Evolutionary conservation across 2,113 vertebrate genomes (phyloP).

Genomic region (Cettia cetti): DNA sequence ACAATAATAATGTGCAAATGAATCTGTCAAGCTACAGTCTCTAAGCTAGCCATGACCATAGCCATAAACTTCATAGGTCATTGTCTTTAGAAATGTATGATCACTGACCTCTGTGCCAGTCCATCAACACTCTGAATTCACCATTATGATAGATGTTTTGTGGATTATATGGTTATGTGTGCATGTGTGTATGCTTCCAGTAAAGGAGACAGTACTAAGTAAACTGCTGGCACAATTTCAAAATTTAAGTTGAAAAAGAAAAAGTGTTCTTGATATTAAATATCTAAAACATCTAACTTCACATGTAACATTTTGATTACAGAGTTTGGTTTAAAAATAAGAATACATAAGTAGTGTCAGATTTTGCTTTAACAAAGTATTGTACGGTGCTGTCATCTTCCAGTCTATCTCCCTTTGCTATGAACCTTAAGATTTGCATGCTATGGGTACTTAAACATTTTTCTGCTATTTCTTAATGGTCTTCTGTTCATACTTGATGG

Average conservation of each 20-base stretch:
- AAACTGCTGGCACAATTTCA: background rate
- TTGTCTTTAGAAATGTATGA: background rate
- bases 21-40: background rate
- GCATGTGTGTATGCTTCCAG: rapidly evolving
- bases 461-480: background rate
- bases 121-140: background rate
- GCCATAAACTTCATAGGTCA: too few relatives aligned
- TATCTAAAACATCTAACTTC: background rate
- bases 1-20: background rate
- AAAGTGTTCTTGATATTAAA: background rate
- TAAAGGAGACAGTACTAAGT: background rate
- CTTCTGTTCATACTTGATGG: background rate
- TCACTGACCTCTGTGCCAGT: background rate
- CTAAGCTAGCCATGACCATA: background rate
- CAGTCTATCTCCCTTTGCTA: background rate
- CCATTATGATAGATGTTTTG: background rate
- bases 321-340: background rate
- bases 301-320: background rate
- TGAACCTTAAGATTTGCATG: background rate
- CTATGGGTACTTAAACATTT: background rate
- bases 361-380: background rate
- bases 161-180: background rate
- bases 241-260: background rate
- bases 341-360: background rate
- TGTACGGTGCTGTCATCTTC: background rate